phyloP scores from a whole-genome alignment of 2,888 invertebrate genomes.

The Callosobruchus maculatus region DNA sequence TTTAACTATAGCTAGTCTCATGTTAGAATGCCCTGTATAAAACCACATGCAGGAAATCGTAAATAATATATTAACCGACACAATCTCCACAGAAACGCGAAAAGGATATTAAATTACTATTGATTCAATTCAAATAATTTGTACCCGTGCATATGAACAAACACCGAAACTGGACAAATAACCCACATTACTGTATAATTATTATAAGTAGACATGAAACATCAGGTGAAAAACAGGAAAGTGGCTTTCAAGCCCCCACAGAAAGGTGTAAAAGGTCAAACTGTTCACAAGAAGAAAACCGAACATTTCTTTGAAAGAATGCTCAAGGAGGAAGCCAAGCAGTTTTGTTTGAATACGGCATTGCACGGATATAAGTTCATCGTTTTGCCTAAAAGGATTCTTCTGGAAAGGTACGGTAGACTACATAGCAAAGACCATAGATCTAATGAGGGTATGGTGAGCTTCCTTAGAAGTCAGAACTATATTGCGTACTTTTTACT shows the following conservation, averaged over 20 bases:
- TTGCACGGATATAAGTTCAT: constrained; percentile 70
- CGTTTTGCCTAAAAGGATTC: constrained; percentile 56
- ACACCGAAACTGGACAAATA: background rate
- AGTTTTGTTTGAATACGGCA: constrained; percentile 66
- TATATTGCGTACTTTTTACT: no score
- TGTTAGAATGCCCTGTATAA: background rate
- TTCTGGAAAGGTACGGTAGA: constrained; percentile 59
- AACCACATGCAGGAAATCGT: background rate
- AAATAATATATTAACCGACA: background rate
- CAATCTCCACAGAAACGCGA: background rate
- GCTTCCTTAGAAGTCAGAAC: no score
- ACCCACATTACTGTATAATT: background rate
- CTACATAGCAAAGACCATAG: no score
- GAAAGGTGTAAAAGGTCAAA: background rate
- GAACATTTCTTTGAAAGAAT: constrained; percentile 1
- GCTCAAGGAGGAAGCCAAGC: constrained; percentile 36
- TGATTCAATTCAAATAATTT: background rate
- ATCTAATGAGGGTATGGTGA: no score
- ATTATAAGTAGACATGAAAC: background rate
- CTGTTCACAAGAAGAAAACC: background rate
- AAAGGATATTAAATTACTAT: background rate
- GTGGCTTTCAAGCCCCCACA: background rate
- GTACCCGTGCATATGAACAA: background rate
- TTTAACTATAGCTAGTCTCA: no score
- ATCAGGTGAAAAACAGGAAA: background rate